Percentiles rank a stretch among this genome's conserved stretches.
Conservation (phyloP, 2,888 invertebrate genomes). For the Lottia gigantea region DNA sequence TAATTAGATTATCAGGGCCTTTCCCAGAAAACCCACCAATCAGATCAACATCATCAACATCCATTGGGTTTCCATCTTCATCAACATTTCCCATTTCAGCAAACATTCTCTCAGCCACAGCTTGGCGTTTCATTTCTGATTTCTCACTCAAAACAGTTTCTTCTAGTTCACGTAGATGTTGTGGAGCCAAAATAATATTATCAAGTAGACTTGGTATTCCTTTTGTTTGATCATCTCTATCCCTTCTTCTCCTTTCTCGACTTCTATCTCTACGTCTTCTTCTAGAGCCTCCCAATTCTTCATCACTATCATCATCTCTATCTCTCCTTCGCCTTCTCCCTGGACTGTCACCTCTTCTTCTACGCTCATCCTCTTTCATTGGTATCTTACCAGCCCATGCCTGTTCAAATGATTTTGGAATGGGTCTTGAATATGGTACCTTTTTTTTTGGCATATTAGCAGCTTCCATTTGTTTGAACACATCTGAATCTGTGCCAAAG, state of each 20-base stretch:
- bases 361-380: constrained; percentile 22
- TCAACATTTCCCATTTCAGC: too few species aligned
- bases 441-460: constrained; percentile 61
- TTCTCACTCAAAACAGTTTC: too few species aligned
- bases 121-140: too few species aligned
- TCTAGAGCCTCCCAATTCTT: constrained; percentile 28
- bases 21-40: too few species aligned
- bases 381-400: constrained; percentile 81
- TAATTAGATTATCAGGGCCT: not conserved
- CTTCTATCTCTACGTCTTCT: constrained; percentile 25
- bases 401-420: constrained; percentile 95
- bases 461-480: constrained; percentile 35
- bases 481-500: constrained; percentile 50
- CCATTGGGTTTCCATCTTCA: too few species aligned
- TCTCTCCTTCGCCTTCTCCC: constrained; percentile 8
- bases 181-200: not conserved
- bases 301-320: constrained; percentile 18
- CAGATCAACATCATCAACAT: too few species aligned
- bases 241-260: constrained; percentile 8
- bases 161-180: too few species aligned
- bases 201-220: constrained; percentile 5
- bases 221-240: constrained; percentile 15
- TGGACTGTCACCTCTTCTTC: constrained; percentile 17
- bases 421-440: constrained; percentile 94
- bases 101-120: too few species aligned